Base-by-base conservation (phyloP, 2,797 vertebrate species). In the Lacerta viridis region DNA sequence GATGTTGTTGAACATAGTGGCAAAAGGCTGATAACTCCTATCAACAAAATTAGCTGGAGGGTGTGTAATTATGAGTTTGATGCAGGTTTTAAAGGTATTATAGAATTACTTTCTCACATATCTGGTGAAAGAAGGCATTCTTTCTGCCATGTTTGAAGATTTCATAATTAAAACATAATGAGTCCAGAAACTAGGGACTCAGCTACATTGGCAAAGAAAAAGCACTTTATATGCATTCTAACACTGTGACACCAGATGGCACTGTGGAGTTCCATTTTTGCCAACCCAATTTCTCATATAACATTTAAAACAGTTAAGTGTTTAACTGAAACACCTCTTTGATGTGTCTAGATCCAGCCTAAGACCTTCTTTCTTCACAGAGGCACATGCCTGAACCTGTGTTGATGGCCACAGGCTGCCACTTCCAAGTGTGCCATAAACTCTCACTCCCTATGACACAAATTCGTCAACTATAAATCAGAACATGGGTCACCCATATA, bases 11-110 rank as follows among this genome's bases (percentile, higher is more conserved):
- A 27, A 43, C 25, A 89, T 0, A 36, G 55, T 85, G 77, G 46
- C 50, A 87, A 36, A 79, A 90, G 55, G 85, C 1, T 69, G 91
- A 41, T 29, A 87, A 7, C 17, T 36, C n/a, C 69, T 91, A 36
- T 13, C 71, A n/a, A 68, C 33, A 6, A 8, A 79, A 80, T 87
- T 80, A 89, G 61, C 43, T 61, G 77, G 81, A 43, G 85, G 75
- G 77, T 41, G 50, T 36, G 50, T 68, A 86, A 86, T 36, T 79
- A 79, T 43, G 41, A 75, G 25, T 81, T 68, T 74, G 33, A 29
- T 46, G 69, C 25, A 81, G 18, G 25, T 81, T 81, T 66, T 7
- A 43, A 27, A 61, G 23, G 33, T 33, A 18, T 72, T 69, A 46
- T 33, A 80, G n/a, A 79, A 50, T 33, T 46, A 36, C 13, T 46